phyloP scores from a whole-genome alignment of 2,888 invertebrate genomes.

The Tyria jacobaeae region DNA sequence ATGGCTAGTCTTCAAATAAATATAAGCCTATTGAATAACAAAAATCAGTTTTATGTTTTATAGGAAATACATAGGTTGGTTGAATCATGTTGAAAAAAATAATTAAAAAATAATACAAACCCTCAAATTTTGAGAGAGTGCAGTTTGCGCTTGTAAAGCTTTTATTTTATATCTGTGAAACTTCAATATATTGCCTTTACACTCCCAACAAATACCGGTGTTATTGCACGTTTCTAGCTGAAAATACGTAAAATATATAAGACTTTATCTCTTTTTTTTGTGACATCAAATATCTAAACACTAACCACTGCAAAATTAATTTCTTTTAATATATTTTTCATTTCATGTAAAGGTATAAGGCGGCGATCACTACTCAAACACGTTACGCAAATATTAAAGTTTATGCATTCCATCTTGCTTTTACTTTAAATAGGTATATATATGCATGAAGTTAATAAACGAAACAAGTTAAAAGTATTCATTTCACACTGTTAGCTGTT shows the following conservation, averaged over 20 bases:
- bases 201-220: conserved; percentile 65
- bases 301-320: conserved; percentile 43
- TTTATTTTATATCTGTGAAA: conserved; percentile 55
- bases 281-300: neutral
- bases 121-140: conserved; percentile 21
- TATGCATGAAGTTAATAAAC: too few relatives aligned
- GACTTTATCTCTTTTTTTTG: neutral
- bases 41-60: too few relatives aligned
- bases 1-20: too few relatives aligned
- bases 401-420: neutral
- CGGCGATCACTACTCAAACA: conserved; percentile 52
- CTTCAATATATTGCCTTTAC: conserved; percentile 51
- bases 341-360: conserved; percentile 33
- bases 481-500: too few relatives aligned
- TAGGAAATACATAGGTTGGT: too few relatives aligned
- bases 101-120: conserved; percentile 23
- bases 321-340: conserved; percentile 38
- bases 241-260: conserved; percentile 26
- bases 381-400: conserved; percentile 46
- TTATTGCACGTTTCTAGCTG: conserved; percentile 41
- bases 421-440: neutral
- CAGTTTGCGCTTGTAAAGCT: conserved; percentile 48
- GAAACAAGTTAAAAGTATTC: too few relatives aligned
- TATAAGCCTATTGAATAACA: too few relatives aligned
- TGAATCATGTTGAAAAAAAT: too few relatives aligned